Conservation (phyloP, 1,140 invertebrate species). For the Drosophila asahinai region DNA sequence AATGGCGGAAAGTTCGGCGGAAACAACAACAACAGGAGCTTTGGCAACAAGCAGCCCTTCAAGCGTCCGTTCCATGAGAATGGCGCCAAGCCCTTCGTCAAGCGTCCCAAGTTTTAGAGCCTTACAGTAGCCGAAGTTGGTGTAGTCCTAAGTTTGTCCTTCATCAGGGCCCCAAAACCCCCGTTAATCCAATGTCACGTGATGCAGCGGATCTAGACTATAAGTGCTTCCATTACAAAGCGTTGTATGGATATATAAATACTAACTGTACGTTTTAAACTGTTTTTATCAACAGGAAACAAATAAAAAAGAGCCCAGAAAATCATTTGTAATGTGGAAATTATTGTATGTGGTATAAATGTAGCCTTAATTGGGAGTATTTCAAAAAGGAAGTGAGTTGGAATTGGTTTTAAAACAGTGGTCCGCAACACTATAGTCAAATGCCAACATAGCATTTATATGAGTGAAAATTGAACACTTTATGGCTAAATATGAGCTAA, state of each 20-base stretch:
- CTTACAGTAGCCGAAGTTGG: neutral
- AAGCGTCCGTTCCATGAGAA: constrained; percentile 45
- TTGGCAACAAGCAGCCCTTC: constrained; percentile 53
- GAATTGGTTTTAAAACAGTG: too few relatives aligned
- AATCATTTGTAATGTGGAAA: constrained; percentile 5
- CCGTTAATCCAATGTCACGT: constrained; percentile 5
- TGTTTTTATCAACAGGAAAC: neutral
- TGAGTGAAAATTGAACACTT: too few relatives aligned
- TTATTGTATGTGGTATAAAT: too few relatives aligned
- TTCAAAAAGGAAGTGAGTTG: too few relatives aligned
- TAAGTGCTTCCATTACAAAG: constrained; percentile 10
- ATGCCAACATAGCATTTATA: too few relatives aligned
- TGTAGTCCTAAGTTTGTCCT: constrained; percentile 48
- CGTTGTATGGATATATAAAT: constrained; percentile 7
- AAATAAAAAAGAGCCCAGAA: constrained; percentile 20
- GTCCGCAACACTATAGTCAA: too few relatives aligned
- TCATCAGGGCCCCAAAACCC: constrained; percentile 1
- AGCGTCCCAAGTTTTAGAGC: constrained; percentile 43
- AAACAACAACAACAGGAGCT: constrained; percentile 23
- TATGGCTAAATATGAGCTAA: too few relatives aligned
- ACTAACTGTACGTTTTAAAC: neutral
- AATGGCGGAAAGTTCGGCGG: neutral
- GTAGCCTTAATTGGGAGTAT: too few relatives aligned
- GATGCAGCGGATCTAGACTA: constrained; percentile 21
- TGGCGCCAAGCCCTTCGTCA: constrained; percentile 26